Evolutionary conservation across 2,113 vertebrate species (phyloP).

Genomic region (Theropithecus gelada): DNA sequence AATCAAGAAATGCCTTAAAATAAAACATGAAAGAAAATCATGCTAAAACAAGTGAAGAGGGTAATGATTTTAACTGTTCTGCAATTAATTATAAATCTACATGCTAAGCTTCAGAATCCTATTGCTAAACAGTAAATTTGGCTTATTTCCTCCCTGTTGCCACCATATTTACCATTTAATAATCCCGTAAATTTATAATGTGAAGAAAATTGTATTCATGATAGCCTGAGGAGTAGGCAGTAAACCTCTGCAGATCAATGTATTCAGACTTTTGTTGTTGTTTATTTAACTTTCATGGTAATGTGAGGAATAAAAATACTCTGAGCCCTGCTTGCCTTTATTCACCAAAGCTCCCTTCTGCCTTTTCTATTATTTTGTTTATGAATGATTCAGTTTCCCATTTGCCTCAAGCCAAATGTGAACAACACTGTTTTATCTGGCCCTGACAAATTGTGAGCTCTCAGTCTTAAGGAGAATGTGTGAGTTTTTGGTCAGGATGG

Average conservation of each 20-base stretch:
- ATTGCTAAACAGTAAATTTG: neutral
- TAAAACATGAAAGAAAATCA: neutral
- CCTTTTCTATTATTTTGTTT: neutral
- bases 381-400: accelerated
- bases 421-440: neutral
- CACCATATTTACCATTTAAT: neutral
- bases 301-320: neutral
- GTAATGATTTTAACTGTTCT: conserved; percentile 33
- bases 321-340: neutral
- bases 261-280: neutral
- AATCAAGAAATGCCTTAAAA: conserved; percentile 58
- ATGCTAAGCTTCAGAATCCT: neutral
- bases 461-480: neutral
- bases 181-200: conserved; percentile 31
- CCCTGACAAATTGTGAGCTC: neutral
- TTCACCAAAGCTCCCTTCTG: neutral
- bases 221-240: neutral
- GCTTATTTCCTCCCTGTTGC: neutral
- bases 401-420: neutral
- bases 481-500: neutral
- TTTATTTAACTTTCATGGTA: neutral
- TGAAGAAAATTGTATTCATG: neutral
- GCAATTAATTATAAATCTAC: conserved; percentile 25
- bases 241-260: neutral
- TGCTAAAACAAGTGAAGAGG: neutral